A percentile compares a stretch with the other conserved stretches of the same genome.
Evolutionary conservation across 2,113 vertebrate genomes (phyloP).

Genomic region (Calyptomena viridis): DNA sequence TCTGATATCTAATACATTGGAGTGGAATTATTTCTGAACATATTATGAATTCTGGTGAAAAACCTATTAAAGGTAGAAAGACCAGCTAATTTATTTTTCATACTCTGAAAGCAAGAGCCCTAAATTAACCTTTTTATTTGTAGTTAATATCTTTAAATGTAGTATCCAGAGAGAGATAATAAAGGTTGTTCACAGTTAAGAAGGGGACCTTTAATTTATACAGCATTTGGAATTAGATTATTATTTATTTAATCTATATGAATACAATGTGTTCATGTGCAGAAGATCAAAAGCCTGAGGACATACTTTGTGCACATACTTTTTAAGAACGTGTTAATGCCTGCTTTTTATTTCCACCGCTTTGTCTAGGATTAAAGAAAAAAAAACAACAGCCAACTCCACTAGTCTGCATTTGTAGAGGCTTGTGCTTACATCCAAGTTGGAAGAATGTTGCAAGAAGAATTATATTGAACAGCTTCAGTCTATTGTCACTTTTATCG

Average conservation of each 20-base stretch:
- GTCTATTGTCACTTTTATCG: neutral
- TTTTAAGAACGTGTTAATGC: neutral
- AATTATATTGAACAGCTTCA: neutral
- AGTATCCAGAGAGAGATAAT: neutral
- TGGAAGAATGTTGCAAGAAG: neutral
- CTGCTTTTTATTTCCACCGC: neutral
- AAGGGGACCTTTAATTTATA: neutral
- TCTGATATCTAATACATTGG: neutral
- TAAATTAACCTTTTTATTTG: neutral
- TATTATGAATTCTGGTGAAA: neutral
- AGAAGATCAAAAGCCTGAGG: neutral
- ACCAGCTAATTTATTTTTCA: neutral
- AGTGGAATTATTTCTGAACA: neutral
- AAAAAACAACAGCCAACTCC: neutral
- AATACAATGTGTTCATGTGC: rapidly evolving
- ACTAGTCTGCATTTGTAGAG: neutral
- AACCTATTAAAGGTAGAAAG: neutral
- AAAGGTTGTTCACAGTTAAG: neutral
- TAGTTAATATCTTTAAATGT: neutral
- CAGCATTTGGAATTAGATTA: neutral
- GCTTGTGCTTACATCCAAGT: neutral
- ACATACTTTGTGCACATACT: neutral
- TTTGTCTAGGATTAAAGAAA: neutral
- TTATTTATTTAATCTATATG: neutral
- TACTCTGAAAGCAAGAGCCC: neutral